phyloP scores from a whole-genome alignment of 1,140 invertebrate species.

The Helicoverpa armigera region DNA sequence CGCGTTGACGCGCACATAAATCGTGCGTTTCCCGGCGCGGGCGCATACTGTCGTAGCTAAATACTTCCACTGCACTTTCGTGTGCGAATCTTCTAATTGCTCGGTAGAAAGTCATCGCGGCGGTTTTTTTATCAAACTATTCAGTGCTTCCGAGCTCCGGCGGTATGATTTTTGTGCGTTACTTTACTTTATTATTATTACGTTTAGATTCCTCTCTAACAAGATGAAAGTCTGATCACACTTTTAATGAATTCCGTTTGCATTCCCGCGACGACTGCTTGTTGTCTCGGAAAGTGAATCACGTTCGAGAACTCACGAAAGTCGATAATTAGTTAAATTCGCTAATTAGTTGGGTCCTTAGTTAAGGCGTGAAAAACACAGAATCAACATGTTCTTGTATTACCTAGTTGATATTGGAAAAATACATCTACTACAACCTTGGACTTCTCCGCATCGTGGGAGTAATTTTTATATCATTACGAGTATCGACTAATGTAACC shows the following conservation, averaged over 20 bases:
- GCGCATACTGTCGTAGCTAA: conserved; percentile 60
- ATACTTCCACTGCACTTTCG: conserved; percentile 77
- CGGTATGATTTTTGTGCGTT: conserved; percentile 75
- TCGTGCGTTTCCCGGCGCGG: conserved; percentile 67
- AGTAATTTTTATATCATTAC: too few relatives aligned
- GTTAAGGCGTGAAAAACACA: not conserved
- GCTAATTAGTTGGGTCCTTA: conserved; percentile 61
- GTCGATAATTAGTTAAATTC: conserved; percentile 53
- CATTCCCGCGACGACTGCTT: conserved; percentile 61
- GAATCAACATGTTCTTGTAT: too few relatives aligned
- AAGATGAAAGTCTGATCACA: conserved; percentile 78
- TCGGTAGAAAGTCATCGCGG: conserved; percentile 75
- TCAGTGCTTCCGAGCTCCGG: conserved; percentile 63
- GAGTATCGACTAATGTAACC: too few relatives aligned
- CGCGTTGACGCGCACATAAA: conserved; percentile 64
- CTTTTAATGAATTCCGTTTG: conserved; percentile 69
- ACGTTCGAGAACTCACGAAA: conserved; percentile 59
- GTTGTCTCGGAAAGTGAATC: conserved; percentile 57
- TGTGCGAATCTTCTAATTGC: conserved; percentile 83
- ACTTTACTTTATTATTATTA: conserved; percentile 62
- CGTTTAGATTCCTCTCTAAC: conserved; percentile 71
- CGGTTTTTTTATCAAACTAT: conserved; percentile 67
- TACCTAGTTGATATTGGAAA: too few relatives aligned
- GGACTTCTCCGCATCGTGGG: too few relatives aligned
- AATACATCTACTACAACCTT: too few relatives aligned